phyloP scores from a whole-genome alignment of 2,113 vertebrate species.

The Gadus macrocephalus region DNA sequence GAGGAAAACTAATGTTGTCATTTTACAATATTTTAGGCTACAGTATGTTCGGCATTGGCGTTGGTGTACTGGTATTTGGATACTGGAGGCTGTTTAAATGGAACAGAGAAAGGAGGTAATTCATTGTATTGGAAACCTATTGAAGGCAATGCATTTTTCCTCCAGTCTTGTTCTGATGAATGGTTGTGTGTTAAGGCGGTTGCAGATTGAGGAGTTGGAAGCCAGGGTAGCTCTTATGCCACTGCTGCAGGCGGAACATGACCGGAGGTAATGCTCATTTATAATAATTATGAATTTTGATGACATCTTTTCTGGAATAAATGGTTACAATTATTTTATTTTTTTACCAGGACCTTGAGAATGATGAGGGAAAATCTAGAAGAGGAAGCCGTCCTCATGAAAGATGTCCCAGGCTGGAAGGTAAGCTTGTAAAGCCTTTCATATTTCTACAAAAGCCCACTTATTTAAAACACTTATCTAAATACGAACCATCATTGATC shows the following conservation, averaged over 20 bases:
- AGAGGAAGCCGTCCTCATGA: conserved; percentile 89
- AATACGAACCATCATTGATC: too few relatives aligned
- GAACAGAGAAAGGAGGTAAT: conserved; percentile 87
- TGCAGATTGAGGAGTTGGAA: conserved; percentile 87
- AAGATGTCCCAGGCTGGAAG: conserved; percentile 90
- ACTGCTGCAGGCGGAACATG: conserved; percentile 82
- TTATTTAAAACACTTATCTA: too few relatives aligned
- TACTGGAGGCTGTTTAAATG: conserved; percentile 81
- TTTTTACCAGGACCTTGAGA: conserved; percentile 67
- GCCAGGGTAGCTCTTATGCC: conserved; percentile 83
- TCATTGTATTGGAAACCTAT: too few relatives aligned
- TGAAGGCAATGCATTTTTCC: neutral
- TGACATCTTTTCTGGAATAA: neutral
- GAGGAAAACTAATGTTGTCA: neutral
- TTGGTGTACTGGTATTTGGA: conserved; percentile 78
- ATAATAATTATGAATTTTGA: too few relatives aligned
- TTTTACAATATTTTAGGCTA: conserved; percentile 69
- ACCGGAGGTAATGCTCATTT: conserved; percentile 73
- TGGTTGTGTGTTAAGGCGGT: conserved; percentile 66
- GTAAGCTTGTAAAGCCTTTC: conserved; percentile 51
- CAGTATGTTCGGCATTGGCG: conserved; percentile 80
- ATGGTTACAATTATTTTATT: neutral
- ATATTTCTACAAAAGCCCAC: too few relatives aligned
- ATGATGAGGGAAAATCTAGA: conserved; percentile 85
- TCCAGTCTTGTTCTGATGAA: neutral